phyloP scores from a whole-genome alignment of 2,797 vertebrate genomes.

The Odontamblyopus lacepedii region DNA sequence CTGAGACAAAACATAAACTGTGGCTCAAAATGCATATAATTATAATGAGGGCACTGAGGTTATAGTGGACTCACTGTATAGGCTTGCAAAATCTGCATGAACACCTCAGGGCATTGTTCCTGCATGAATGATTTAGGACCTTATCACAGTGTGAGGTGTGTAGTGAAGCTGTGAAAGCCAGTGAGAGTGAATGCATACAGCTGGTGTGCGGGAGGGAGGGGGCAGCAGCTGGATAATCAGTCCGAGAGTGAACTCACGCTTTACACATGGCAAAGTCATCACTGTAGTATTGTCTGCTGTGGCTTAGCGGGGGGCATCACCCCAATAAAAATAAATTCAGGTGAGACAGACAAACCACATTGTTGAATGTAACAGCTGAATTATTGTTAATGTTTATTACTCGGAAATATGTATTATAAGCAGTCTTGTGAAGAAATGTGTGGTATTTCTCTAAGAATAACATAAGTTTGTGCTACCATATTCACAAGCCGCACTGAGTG shows the following conservation, averaged over 20 bases:
- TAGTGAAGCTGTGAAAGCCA: constrained; percentile 46
- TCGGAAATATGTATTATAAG: constrained; percentile 48
- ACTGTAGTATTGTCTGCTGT: constrained; percentile 13
- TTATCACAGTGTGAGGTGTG: constrained; percentile 31
- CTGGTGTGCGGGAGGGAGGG: constrained; percentile 44
- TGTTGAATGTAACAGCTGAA: constrained; percentile 44
- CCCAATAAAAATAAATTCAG: constrained; percentile 42
- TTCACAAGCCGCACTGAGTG: constrained; percentile 49
- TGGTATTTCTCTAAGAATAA: constrained; percentile 44
- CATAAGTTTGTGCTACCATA: constrained; percentile 49
- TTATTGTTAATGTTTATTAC: constrained; percentile 12
- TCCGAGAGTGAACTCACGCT: constrained; percentile 49
- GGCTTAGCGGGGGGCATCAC: constrained; percentile 36
- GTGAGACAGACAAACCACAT: constrained; percentile 38
- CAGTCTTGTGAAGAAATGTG: constrained; percentile 26
- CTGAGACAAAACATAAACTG: not conserved
- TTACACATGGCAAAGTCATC: constrained; percentile 66
- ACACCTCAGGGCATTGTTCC: constrained; percentile 29
- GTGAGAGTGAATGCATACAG: constrained; percentile 44
- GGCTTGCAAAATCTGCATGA: constrained; percentile 8
- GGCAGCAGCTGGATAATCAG: constrained; percentile 53
- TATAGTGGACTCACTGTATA: not conserved
- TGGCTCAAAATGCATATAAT: not conserved
- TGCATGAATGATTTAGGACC: constrained; percentile 36
- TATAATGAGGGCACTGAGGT: not conserved